phyloP scores from a whole-genome alignment of 2,113 vertebrate species.

The Nymphicus hollandicus region DNA sequence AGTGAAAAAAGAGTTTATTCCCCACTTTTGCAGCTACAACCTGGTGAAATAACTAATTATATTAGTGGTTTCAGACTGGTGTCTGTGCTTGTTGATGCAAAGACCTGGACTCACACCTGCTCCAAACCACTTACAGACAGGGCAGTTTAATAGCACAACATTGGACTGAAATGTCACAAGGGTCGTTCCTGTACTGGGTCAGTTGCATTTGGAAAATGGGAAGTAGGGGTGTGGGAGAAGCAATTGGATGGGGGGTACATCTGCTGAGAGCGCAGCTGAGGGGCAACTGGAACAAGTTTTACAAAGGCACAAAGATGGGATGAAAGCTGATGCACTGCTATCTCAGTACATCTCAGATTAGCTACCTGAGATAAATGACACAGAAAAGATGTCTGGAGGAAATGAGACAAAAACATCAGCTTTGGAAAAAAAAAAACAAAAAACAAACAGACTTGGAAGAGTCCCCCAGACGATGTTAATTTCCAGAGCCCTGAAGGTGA shows the following conservation, averaged over 20 bases:
- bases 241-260: neutral
- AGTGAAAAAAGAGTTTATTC: neutral
- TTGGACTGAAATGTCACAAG: neutral
- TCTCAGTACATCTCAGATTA: neutral
- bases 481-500: neutral
- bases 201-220: neutral
- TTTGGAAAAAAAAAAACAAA: neutral
- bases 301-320: neutral
- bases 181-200: accelerated
- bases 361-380: accelerated
- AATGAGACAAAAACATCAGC: neutral
- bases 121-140: neutral
- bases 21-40: neutral
- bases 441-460: neutral
- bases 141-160: neutral
- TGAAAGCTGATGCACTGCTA: neutral
- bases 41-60: neutral
- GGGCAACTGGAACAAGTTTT: neutral
- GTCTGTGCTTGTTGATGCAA: neutral
- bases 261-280: neutral
- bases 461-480: neutral
- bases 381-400: neutral
- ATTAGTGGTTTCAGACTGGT: neutral
- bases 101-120: neutral
- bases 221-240: neutral